These are phyloP conservation scores for Ptilorrhoa leucosticta DNA, from an alignment of 2,113 vertebrate species.

Conservation along the genomic window DNA sequence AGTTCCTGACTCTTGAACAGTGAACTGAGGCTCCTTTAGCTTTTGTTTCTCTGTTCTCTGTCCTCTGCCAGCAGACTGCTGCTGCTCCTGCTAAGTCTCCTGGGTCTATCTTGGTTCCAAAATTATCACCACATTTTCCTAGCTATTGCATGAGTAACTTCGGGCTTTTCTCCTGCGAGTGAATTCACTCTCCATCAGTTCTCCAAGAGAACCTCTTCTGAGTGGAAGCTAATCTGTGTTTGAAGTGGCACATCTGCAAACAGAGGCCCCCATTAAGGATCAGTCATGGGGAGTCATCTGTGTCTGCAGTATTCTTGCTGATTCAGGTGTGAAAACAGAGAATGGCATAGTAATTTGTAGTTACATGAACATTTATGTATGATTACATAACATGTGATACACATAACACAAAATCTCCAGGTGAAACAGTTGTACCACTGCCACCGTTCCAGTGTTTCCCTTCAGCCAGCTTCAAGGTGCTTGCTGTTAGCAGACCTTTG, in stretches of 20 bases:
- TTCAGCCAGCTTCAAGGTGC: not conserved
- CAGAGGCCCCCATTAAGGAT: not conserved
- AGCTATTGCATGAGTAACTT: not conserved
- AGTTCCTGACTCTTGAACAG: not conserved
- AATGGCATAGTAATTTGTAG: not conserved
- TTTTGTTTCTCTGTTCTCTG: not conserved
- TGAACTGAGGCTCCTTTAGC: not conserved
- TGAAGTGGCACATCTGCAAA: not conserved
- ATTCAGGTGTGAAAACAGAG: not conserved
- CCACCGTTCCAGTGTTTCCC: not conserved
- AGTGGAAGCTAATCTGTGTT: not conserved
- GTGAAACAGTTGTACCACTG: not conserved
- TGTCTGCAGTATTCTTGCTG: not conserved
- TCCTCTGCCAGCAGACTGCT: not conserved
- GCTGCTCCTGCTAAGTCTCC: not conserved
- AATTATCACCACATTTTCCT: not conserved
- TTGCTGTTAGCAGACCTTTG: not conserved
- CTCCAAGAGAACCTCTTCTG: not conserved
- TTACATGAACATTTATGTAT: not conserved
- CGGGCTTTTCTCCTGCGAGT: not conserved
- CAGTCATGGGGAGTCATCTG: not conserved
- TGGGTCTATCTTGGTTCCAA: not conserved
- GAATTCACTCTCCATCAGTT: not conserved
- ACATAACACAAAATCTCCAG: accelerated
- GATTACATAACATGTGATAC: not conserved